phyloP scores from a whole-genome alignment of 2,888 invertebrate genomes.

The Argynnis bischoffii region DNA sequence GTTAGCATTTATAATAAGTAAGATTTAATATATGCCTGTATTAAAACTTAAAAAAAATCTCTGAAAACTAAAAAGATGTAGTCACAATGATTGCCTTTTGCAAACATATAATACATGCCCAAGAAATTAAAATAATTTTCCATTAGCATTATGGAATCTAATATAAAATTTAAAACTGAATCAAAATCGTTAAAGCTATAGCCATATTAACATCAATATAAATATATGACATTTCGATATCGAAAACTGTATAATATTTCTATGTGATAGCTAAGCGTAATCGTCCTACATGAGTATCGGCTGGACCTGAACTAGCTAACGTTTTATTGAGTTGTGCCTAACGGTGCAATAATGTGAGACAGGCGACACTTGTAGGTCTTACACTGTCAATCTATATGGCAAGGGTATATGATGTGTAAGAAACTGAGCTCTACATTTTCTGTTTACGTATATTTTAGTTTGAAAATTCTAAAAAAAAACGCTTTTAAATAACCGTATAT shows the following conservation, averaged over 20 bases:
- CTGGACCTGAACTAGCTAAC: conserved; percentile 20
- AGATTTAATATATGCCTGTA: too few species aligned
- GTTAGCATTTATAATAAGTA: too few species aligned
- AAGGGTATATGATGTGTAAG: not conserved
- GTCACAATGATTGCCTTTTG: too few species aligned
- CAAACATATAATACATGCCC: too few species aligned
- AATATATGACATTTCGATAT: not conserved
- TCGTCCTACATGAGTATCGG: conserved; percentile 24
- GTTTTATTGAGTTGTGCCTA: conserved; percentile 24
- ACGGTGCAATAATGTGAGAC: conserved; percentile 19
- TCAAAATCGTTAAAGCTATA: too few species aligned
- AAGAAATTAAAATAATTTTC: too few species aligned
- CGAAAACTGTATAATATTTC: conserved; percentile 26
- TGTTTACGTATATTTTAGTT: not conserved
- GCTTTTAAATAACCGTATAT: too few species aligned
- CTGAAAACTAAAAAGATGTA: too few species aligned
- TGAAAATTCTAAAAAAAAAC: not conserved
- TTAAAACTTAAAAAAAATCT: too few species aligned
- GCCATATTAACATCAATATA: too few species aligned
- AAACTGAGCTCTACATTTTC: not conserved
- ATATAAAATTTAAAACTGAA: too few species aligned
- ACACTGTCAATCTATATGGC: conserved; percentile 1
- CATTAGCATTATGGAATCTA: too few species aligned
- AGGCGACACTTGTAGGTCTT: conserved; percentile 13
- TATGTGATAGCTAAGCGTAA: conserved; percentile 32